phyloP scores from a whole-genome alignment of 2,888 invertebrate genomes.

The Eugnorisma glareosa region DNA sequence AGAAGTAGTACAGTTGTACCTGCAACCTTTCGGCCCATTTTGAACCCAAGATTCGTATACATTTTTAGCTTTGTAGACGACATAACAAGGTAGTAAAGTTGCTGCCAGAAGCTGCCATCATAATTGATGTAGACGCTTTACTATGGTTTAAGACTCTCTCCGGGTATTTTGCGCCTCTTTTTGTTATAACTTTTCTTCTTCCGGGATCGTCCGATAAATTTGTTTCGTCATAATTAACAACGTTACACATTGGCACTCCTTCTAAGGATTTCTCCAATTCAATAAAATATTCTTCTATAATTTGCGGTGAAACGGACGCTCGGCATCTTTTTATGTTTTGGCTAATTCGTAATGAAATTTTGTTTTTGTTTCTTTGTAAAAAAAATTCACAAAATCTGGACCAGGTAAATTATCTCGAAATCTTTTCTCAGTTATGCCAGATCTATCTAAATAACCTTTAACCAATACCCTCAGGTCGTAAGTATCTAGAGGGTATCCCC shows the following conservation, averaged over 20 bases:
- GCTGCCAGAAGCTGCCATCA: conserved; percentile 78
- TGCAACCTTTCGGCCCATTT: conserved; percentile 72
- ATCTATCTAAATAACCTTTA: conserved; percentile 39
- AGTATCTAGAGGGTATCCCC: conserved; percentile 56
- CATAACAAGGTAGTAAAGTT: conserved; percentile 73
- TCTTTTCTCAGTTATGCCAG: conserved; percentile 30
- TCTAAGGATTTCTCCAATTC: conserved; percentile 33
- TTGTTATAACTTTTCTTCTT: conserved; percentile 41
- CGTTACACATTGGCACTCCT: conserved; percentile 22
- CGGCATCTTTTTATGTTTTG: conserved; percentile 40
- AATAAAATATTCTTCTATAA: conserved; percentile 33
- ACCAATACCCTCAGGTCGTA: conserved; percentile 41
- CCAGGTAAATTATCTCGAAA: conserved; percentile 37
- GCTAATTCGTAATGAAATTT: conserved; percentile 29
- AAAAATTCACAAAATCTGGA: conserved; percentile 32
- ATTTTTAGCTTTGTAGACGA: conserved; percentile 78
- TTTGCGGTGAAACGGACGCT: conserved; percentile 26
- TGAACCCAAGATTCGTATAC: conserved; percentile 75
- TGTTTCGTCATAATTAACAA: conserved; percentile 56
- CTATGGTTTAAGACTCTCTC: conserved; percentile 60
- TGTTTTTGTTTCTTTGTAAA: conserved; percentile 29
- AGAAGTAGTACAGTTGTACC: conserved; percentile 74
- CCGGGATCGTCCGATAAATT: conserved; percentile 59
- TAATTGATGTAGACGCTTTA: conserved; percentile 73
- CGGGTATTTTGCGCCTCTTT: conserved; percentile 51